Percentiles rank a stretch among this genome's conserved stretches.
phyloP scores from a whole-genome alignment of 2,113 vertebrate species.

The Pseudorhombus dupliciocellatus region DNA sequence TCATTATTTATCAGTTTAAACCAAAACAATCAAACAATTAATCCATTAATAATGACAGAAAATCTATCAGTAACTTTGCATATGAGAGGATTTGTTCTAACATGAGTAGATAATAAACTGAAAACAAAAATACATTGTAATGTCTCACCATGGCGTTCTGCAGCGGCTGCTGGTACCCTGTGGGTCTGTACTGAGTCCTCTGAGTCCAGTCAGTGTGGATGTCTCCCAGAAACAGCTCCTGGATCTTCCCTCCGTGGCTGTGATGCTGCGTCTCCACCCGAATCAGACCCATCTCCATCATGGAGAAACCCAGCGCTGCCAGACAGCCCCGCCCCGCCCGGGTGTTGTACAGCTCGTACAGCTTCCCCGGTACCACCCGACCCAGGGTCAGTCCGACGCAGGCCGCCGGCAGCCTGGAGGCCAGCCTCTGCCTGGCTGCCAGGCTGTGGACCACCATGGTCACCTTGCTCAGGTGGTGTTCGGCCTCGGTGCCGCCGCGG shows the following conservation, averaged over 20 bases:
- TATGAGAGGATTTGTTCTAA: no score
- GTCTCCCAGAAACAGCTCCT: constrained; percentile 90
- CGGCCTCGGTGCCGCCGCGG: constrained; percentile 85
- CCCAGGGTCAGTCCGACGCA: constrained; percentile 75
- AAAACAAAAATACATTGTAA: neutral
- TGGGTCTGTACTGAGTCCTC: constrained; percentile 86
- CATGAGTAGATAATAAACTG: no score
- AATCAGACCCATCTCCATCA: constrained; percentile 89
- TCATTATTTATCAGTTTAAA: no score
- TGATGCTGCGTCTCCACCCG: constrained; percentile 83
- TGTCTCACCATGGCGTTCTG: constrained; percentile 89
- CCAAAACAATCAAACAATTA: no score
- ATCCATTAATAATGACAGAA: no score
- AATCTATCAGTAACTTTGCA: no score
- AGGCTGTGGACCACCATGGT: constrained; percentile 87
- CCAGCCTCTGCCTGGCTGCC: constrained; percentile 75
- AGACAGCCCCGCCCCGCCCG: constrained; percentile 80
- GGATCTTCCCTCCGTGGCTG: constrained; percentile 75
- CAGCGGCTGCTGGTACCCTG: constrained; percentile 88
- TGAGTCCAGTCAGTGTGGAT: constrained; percentile 87
- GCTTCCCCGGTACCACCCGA: constrained; percentile 76
- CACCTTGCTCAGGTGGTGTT: constrained; percentile 89
- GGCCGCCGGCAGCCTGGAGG: constrained; percentile 72
- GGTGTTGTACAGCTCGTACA: constrained; percentile 85
- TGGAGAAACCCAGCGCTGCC: constrained; percentile 84